Base-by-base conservation (phyloP, 2,888 invertebrate genomes). In the Lydus trimaculatus region DNA sequence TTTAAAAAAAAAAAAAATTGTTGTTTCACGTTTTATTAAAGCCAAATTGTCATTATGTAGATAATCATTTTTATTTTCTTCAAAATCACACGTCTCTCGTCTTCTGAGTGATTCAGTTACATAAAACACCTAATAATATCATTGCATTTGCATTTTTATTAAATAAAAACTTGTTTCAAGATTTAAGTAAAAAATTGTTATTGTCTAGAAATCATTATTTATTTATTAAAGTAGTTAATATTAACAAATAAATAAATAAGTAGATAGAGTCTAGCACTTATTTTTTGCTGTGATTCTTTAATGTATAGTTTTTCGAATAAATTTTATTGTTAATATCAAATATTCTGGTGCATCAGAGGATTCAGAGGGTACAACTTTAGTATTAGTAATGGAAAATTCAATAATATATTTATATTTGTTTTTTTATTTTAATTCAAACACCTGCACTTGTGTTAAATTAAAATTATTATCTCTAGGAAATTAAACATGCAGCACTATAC, bases 311-410 rank as follows among this genome's bases (percentile, higher is more conserved):
- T 62, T 65, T 68, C 6, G 39, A 39, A 5, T n/a, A n/a, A n/a
- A n/a, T n/a, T n/a, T n/a, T 31, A 20, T 56, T 66, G 31, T 60
- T 60, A 36, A 33, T 39, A 39, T 63, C 23, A 59, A n/a, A 69
- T 69, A 71, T 72, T 73, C 67, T 73, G 73, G 72, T 76, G 76
- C 74, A 74, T 76, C 72, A 63, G 63, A 68, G 66, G 71, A 73
- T 76, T 76, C 72, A 63, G 63, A 68, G 66, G 71, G 73, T 76
- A 75, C 74, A 74, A 72, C 63, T 67, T 48, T 65, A 65, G 64
- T 31, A 36, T 0, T n/a, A 58, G 28, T 3, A 33, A 25, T 33
- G 28, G n/a, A 28, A 25, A 5, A 33, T 23, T 61, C 65, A 58
- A 70, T 72, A 23, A 52, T 23, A 52, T 13, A 43, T 48, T 15